These are phyloP conservation scores for Acanthosepion lycidas DNA, from an alignment of 2,888 invertebrate species.

Conservation along the genomic window DNA sequence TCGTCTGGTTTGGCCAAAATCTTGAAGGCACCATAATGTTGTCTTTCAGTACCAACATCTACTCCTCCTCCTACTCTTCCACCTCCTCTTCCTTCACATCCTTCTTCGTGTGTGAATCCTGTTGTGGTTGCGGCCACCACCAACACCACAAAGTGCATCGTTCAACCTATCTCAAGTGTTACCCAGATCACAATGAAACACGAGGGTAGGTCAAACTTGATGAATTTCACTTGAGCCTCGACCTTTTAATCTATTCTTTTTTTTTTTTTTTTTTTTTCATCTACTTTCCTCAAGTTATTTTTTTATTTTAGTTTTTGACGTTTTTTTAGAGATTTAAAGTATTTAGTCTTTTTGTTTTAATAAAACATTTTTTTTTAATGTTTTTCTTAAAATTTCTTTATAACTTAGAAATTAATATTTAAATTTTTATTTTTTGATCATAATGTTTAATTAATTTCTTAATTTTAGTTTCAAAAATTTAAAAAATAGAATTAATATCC, in stretches of 20 bases:
- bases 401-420: neutral
- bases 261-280: too few species aligned
- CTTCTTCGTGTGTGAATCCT: constrained; percentile 47
- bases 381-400: neutral
- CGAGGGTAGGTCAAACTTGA: constrained; percentile 48
- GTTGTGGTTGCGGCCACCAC: constrained; percentile 54
- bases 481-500: too few species aligned
- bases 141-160: constrained; percentile 59
- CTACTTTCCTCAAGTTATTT: neutral
- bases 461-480: too few species aligned
- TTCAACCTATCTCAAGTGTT: constrained; percentile 59
- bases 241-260: neutral
- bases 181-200: constrained; percentile 56
- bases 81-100: neutral
- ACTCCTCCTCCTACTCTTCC: constrained; percentile 35
- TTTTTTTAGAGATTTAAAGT: neutral
- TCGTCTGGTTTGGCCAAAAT: neutral
- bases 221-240: constrained; percentile 21
- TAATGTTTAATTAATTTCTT: neutral
- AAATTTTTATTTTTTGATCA: neutral
- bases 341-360: neutral
- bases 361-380: neutral
- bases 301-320: neutral
- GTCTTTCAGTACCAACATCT: constrained; percentile 41
- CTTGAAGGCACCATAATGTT: constrained; percentile 24